These are phyloP conservation scores for Myopa testacea DNA, from an alignment of 2,888 invertebrate species.

Conservation along the genomic window DNA sequence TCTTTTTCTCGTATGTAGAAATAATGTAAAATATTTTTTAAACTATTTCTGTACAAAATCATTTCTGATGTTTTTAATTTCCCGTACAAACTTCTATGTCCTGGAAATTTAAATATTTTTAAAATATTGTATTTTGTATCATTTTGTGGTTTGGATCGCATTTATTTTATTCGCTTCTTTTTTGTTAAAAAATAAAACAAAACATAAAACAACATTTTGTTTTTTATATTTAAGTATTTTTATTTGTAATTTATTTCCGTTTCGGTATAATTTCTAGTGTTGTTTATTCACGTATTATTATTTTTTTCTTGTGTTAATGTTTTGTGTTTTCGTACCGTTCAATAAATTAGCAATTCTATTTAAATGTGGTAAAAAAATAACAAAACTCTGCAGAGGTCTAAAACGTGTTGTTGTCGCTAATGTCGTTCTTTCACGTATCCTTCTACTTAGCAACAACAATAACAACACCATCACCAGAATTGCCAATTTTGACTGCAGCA, in stretches of 20 bases:
- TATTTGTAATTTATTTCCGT: slow-evolving; percentile 59
- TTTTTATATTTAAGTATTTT: slow-evolving; percentile 51
- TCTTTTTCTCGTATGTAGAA: background rate
- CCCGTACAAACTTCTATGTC: no score
- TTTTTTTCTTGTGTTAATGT: slow-evolving; percentile 43
- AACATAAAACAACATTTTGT: slow-evolving; percentile 7
- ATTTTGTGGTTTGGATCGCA: background rate
- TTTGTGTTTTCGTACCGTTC: slow-evolving; percentile 25
- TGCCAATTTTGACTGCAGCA: no score
- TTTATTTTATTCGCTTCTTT: background rate
- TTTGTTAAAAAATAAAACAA: slow-evolving; percentile 8
- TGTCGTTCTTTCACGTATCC: no score
- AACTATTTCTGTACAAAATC: no score
- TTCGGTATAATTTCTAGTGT: slow-evolving; percentile 63
- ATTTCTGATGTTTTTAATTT: no score
- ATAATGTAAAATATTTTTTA: no score
- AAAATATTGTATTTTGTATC: no score
- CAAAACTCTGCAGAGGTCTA: background rate
- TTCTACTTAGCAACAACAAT: no score
- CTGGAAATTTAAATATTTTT: no score
- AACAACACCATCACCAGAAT: no score
- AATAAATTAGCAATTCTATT: slow-evolving; percentile 31
- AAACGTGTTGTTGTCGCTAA: no score
- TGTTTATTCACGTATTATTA: slow-evolving; percentile 54
- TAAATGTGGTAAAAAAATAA: slow-evolving; percentile 22